Conservation (phyloP, 1,140 invertebrate species). For the Theocolax elegans region DNA sequence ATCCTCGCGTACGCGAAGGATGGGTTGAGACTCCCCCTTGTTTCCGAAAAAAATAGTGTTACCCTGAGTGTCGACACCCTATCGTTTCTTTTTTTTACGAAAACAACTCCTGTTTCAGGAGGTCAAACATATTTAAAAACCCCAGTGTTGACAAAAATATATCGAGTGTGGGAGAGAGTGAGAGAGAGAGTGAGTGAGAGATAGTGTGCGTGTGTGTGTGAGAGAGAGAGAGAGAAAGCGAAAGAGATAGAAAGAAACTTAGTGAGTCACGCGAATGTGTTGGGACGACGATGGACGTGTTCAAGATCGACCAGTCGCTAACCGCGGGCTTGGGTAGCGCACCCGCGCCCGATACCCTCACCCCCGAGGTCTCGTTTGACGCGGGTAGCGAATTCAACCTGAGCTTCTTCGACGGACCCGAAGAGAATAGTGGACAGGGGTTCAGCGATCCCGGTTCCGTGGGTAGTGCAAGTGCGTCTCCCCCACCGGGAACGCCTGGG, state of each 20-base stretch:
- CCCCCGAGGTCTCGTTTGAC: constrained; percentile 78
- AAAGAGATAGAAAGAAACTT: background rate
- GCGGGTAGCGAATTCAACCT: constrained; percentile 81
- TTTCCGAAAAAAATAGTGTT: too few species aligned
- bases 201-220: too few species aligned
- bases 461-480: constrained; percentile 71
- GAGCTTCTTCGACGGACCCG: constrained; percentile 80
- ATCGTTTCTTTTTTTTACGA: too few species aligned
- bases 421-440: constrained; percentile 75
- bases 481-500: constrained; percentile 65
- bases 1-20: background rate
- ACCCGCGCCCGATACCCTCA: constrained; percentile 71
- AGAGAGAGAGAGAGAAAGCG: background rate
- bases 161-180: background rate
- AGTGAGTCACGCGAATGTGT: constrained; percentile 47
- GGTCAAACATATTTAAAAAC: too few species aligned
- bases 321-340: constrained; percentile 70
- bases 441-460: constrained; percentile 76
- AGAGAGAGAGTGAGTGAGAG: background rate
- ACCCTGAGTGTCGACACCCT: too few species aligned
- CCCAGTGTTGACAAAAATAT: too few species aligned
- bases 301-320: constrained; percentile 74
- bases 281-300: constrained; percentile 71
- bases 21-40: too few species aligned
- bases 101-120: too few species aligned